These are phyloP conservation scores for Junonia oenone DNA, from an alignment of 2,888 invertebrate species.

Conservation along the genomic window DNA sequence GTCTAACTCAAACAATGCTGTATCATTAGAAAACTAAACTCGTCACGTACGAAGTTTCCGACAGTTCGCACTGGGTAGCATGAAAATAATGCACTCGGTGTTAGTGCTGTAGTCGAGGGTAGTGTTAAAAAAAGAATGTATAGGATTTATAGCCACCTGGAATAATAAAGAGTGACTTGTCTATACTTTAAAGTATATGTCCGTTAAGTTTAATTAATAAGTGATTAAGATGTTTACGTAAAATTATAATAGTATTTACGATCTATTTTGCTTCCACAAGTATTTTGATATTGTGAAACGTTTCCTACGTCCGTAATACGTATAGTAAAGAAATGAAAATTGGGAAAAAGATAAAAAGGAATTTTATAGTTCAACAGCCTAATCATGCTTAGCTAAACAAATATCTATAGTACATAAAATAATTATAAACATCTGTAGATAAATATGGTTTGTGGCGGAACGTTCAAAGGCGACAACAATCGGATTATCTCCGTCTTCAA, in stretches of 20 bases:
- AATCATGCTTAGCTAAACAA: too few species aligned
- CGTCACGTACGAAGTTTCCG: conserved; percentile 10
- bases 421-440: neutral
- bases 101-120: neutral
- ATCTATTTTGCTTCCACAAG: too few species aligned
- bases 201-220: too few species aligned
- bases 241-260: too few species aligned
- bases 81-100: conserved; percentile 9
- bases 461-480: conserved; percentile 34
- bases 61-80: conserved; percentile 9
- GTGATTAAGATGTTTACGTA: too few species aligned
- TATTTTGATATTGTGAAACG: too few species aligned
- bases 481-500: conserved; percentile 38
- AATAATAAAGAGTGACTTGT: neutral
- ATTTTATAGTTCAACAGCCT: too few species aligned
- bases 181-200: too few species aligned
- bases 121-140: neutral
- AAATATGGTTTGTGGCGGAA: conserved; percentile 16
- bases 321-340: too few species aligned
- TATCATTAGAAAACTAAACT: conserved; percentile 22
- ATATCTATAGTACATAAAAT: too few species aligned
- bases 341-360: too few species aligned
- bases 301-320: too few species aligned
- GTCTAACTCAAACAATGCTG: conserved; percentile 20
- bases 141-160: neutral